Evolutionary conservation across 2,113 vertebrate genomes (phyloP), one percentile per base, ranked within the genome.

Genomic region (Eupsittula cactorum): DNA sequence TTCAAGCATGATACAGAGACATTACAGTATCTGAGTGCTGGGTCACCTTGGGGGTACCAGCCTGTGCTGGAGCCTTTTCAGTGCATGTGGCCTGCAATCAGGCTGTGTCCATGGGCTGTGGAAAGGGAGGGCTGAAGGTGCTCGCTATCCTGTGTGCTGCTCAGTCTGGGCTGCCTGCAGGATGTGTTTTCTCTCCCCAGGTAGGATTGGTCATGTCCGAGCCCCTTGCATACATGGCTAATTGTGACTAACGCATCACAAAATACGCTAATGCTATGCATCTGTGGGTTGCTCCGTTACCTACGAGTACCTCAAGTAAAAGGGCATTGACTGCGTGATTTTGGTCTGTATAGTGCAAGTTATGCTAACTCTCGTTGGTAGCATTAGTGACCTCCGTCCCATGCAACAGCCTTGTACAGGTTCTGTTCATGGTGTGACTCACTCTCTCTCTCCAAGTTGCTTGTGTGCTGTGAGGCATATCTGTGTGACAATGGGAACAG

Each of bases 11-110:
- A n/a, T 71, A 16, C 10, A 16, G 90, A 62, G 50, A 8, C 10
- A 10, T 37, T 23, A 4, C 27, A 7, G 0, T 24, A 57, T 10
- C 50, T 23, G 37, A 44, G 12, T 8, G 3, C 59, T 57, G 53
- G 21, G 14, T 47, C 1, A 5, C 23, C 44, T 42, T 1, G 0
- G 29, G 23, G 39, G 25, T 68, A 2, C 16, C 53, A 77, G 57
- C 14, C 37, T 16, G 35, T 52, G 31, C 76, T 74, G 73, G 35
- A 67, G 52, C 35, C 37, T 59, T 10, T 12, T 55, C 20, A 25
- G 8, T 0, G 0, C 6, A 2, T 16, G n/a, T 64, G 44, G 12
- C 31, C 68, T 81, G 21, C 23, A 15, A 31, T 3, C 0, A 21
- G 16, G 52, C 71, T 88, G 33, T 2, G 2, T 44, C 44, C 44